A percentile compares a stretch with the other conserved stretches of the same genome.
Conservation (phyloP, 2,797 vertebrate genomes). For the Cetoscarus ocellatus region DNA sequence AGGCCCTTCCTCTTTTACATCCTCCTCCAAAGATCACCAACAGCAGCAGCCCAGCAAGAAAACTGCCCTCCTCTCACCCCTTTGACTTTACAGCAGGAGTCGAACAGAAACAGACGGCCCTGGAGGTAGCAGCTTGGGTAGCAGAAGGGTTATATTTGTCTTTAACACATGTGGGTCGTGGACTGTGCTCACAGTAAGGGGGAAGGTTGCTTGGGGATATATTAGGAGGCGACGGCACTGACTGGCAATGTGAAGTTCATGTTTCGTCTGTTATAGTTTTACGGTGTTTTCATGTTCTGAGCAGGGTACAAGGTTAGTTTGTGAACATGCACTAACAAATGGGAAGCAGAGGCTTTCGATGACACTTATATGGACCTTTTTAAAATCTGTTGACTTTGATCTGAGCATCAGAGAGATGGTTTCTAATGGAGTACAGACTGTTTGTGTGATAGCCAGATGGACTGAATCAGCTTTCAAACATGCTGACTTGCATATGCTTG, state of each 20-base stretch:
- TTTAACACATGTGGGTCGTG: constrained; percentile 70
- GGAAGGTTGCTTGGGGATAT: constrained; percentile 56
- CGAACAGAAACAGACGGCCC: constrained; percentile 55
- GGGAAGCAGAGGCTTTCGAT: neutral
- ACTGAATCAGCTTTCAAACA: constrained; percentile 37
- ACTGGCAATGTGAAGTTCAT: constrained; percentile 55
- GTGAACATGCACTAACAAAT: constrained; percentile 3
- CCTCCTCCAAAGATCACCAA: constrained; percentile 43
- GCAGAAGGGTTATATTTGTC: constrained; percentile 77
- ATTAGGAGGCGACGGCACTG: constrained; percentile 69
- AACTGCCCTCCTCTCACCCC: constrained; percentile 56
- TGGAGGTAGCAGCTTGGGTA: constrained; percentile 57
- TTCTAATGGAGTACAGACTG: constrained; percentile 13
- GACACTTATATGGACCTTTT: neutral
- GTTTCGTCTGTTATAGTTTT: constrained; percentile 39
- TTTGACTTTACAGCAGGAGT: constrained; percentile 52
- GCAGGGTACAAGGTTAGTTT: neutral
- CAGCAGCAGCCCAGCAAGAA: constrained; percentile 28
- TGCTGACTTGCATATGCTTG: constrained; percentile 8
- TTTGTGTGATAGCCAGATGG: constrained; percentile 18
- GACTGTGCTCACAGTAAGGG: constrained; percentile 40
- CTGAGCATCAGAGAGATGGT: neutral
- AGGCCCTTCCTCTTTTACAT: constrained; percentile 68
- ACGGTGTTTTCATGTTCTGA: constrained; percentile 3
- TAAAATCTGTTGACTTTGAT: constrained; percentile 3